Percentiles rank a stretch among this genome's conserved stretches.
phyloP scores from a whole-genome alignment of 2,888 invertebrate genomes.

The Himalopsyche kuldschensis region DNA sequence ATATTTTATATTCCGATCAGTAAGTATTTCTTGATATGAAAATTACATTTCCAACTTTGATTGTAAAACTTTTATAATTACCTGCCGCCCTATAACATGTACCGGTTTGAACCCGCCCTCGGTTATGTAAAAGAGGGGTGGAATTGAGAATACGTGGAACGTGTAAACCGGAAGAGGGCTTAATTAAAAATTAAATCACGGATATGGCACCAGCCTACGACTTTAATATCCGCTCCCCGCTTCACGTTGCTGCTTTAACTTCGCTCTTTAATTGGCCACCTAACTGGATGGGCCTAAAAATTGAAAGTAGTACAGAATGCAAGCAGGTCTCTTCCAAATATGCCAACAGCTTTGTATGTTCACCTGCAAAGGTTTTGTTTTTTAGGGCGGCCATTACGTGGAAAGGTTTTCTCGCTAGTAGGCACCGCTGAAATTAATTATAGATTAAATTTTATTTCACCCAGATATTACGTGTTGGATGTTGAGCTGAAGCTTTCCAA shows the following conservation, averaged over 20 bases:
- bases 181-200: constrained; percentile 11
- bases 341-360: neutral
- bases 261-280: neutral
- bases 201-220: neutral
- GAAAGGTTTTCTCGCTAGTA: neutral
- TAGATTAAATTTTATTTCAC: neutral
- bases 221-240: neutral
- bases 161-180: neutral
- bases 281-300: neutral
- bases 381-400: neutral
- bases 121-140: neutral
- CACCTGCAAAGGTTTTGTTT: neutral
- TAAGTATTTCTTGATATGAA: neutral
- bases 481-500: neutral
- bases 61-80: neutral
- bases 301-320: neutral
- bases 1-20: too few relatives aligned
- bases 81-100: neutral
- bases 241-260: neutral
- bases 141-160: neutral
- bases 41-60: neutral
- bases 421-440: neutral
- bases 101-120: neutral
- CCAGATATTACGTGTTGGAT: neutral
- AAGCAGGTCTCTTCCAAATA: neutral